Conservation (phyloP, 2,797 vertebrate genomes). For the Novumbra hubbsi region DNA sequence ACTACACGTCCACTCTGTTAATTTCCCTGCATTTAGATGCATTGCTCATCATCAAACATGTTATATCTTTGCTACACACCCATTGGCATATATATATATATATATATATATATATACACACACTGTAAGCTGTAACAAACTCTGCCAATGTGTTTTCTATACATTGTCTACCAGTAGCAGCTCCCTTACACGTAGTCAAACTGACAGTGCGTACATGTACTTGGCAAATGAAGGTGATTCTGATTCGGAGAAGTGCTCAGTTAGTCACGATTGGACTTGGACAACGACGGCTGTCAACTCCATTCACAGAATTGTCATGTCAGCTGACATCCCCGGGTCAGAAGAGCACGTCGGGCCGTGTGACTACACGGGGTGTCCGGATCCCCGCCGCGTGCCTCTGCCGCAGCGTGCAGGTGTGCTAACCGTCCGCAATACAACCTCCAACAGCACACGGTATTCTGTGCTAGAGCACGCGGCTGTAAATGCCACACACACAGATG, state of each 20-base stretch:
- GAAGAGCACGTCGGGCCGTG: conserved; percentile 36
- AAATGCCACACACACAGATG: not conserved
- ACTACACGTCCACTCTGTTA: too few relatives aligned
- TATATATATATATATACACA: too few relatives aligned
- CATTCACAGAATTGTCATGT: conserved; percentile 20
- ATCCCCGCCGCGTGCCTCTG: not conserved
- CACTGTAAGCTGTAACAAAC: too few relatives aligned
- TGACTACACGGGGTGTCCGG: conserved; percentile 21
- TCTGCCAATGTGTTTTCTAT: too few relatives aligned
- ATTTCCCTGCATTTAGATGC: too few relatives aligned
- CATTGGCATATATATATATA: too few relatives aligned
- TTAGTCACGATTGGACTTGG: conserved; percentile 11
- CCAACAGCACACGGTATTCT: not conserved
- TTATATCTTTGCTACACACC: too few relatives aligned
- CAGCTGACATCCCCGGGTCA: conserved; percentile 55
- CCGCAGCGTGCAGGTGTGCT: not conserved
- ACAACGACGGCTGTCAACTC: conserved; percentile 14
- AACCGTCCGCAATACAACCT: not conserved
- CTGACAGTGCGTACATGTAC: too few relatives aligned
- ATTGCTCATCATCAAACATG: too few relatives aligned
- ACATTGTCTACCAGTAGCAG: too few relatives aligned
- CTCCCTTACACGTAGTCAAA: too few relatives aligned
- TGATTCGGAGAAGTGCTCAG: conserved; percentile 8
- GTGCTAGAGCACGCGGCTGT: not conserved
- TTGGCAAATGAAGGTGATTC: too few relatives aligned